Evolutionary conservation across 37 sponge, comb jelly and placozoan genomes (phyloP), one percentile per base, ranked within the genome.

Genomic region (Geodia barretti): DNA sequence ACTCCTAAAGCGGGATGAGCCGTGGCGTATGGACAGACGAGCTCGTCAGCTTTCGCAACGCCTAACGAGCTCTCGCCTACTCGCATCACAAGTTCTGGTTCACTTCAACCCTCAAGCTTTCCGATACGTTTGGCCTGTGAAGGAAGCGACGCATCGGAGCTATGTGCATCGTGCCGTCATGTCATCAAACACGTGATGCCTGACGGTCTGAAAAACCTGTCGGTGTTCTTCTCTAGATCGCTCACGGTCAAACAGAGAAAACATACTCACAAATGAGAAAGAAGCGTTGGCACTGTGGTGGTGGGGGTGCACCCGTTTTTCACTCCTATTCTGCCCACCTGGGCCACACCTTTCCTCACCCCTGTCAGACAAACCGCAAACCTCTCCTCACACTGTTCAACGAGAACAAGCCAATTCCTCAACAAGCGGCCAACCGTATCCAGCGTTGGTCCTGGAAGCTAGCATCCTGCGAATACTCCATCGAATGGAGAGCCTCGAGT

Each of bases 221-320:
- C 77, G n/a, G 78, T 31, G 20, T 84, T 60, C 70, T 78, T 54
- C 1, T 84, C 85, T n/a, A 66, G 85, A 7, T 60, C 78, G 38
- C 63, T 77, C 28, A 62, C 36, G 23, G 33, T 60, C 1, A 72
- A 62, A 35, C 60, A 84, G 36, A 25, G 31, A 26, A 75, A 75
- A 20, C 42, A 75, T 61, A 76, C 77, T 34, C 77, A 75, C 29
- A 41, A 76, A 1, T n/a, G n/a, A n/a, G n/a, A n/a, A n/a, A n/a
- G n/a, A n/a, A n/a, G n/a, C n/a, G 62, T 8, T 29, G 71, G 62
- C 73, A 62, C 25, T 62, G 58, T 60, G 40, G 71, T 29, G 36
- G 43, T 4, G 37, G 37, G n/a, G n/a, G n/a, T n/a, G n/a, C n/a
- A n/a, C n/a, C n/a, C 0, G 59, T 81, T 8, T 72, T 11, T 17